Percentiles rank a stretch among this genome's conserved stretches.
Conservation (phyloP, 2,113 vertebrate species). For the Erpornis zantholeuca region DNA sequence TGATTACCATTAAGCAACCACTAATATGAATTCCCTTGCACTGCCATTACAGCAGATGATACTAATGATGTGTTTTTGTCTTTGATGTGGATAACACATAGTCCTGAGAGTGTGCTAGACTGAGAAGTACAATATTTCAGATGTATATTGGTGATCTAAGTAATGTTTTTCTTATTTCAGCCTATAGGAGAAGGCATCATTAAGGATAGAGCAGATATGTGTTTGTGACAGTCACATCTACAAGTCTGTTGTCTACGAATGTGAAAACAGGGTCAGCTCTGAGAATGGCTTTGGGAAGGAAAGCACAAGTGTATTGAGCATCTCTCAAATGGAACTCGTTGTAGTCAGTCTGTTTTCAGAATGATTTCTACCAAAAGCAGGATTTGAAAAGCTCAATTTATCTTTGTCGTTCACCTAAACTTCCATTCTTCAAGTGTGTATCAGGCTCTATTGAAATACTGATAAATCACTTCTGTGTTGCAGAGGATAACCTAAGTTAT, state of each 20-base stretch:
- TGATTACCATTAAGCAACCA: background rate
- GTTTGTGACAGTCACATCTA: background rate
- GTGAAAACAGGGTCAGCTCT: background rate
- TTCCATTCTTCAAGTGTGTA: background rate
- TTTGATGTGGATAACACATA: background rate
- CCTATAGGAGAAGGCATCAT: background rate
- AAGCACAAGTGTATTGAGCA: background rate
- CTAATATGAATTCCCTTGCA: background rate
- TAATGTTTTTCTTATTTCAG: background rate
- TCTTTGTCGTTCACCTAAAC: background rate
- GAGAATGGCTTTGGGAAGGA: background rate
- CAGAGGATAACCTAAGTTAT: background rate
- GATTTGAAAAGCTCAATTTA: background rate
- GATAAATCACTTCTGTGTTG: background rate
- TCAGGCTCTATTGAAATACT: background rate
- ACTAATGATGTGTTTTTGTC: background rate
- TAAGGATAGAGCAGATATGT: background rate
- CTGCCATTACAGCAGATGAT: background rate
- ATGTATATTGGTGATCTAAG: background rate
- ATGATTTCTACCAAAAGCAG: slow-evolving; percentile 20
- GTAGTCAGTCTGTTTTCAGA: background rate
- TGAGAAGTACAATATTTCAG: background rate
- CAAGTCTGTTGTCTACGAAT: background rate
- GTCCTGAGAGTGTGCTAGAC: background rate
- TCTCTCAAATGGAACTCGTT: background rate